Evolutionary conservation across 2,797 vertebrate genomes (phyloP).

Genomic region (Anabacerthia variegaticeps): DNA sequence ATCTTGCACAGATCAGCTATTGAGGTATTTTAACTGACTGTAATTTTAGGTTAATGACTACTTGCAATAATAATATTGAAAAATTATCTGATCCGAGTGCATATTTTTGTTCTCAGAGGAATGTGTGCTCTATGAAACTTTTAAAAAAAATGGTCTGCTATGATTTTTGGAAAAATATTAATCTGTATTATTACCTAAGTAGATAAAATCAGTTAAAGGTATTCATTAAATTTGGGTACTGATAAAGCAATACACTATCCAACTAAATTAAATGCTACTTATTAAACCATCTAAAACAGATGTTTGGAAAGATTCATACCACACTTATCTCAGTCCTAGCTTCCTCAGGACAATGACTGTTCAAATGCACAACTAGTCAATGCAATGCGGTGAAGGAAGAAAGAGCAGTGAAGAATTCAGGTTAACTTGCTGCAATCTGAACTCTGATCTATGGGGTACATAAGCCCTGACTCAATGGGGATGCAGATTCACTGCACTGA

Average conservation of each 20-base stretch:
- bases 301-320: background rate
- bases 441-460: background rate
- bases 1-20: constrained; percentile 16
- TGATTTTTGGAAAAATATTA: constrained; percentile 15
- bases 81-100: background rate
- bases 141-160: background rate
- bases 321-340: background rate
- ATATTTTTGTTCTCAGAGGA: constrained; percentile 30
- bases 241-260: background rate
- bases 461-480: background rate
- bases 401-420: background rate
- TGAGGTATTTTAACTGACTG: constrained; percentile 1
- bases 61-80: constrained; percentile 40
- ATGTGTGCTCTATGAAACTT: background rate
- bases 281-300: background rate
- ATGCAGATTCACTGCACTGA: background rate
- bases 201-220: constrained; percentile 33
- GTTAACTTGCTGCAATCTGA: background rate
- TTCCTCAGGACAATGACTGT: background rate
- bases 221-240: constrained; percentile 25
- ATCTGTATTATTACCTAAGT: background rate
- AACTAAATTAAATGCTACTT: background rate
- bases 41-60: constrained; percentile 49
- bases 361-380: background rate
- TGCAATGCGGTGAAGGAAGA: background rate